Evolutionary conservation across 2,888 invertebrate genomes (phyloP), one percentile per base, ranked within the genome.

Genomic region (Cheilosia soror): DNA sequence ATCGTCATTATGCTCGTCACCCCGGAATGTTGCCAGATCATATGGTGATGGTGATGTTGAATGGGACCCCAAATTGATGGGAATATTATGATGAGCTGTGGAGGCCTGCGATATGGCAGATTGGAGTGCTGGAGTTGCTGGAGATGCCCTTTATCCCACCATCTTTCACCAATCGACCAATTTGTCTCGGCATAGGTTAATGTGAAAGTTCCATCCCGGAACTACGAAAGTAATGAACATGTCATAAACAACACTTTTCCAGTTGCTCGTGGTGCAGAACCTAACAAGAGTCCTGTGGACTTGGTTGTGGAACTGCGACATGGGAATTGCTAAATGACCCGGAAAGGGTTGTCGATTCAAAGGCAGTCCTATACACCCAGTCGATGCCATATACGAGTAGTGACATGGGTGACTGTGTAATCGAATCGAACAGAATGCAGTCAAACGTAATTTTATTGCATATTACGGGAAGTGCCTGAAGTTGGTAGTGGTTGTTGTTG

Each of bases 391-490:
- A 44, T 15, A 13, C 68, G 11, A 9, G 37, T 11, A 63, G 72
- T 85, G 85, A 85, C 81, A 85, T 81, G 85, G 85, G 81, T 77
- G 85, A 72, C 85, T 81, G 85, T 85, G 81, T 85, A 85, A 85
- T 85, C 85, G 85, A 81, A 81, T 85, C 77, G 85, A 85, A 85
- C 85, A 85, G 85, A 77, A 81, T 85, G 85, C 85, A 85, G 85
- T 85, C 85, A 85, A 85, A 85, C 85, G 85, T 85, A 85, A 85
- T 85, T 85, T 85, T 77, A 85, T 85, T 85, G 85, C 85, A 85
- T 72, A 81, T 80, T 75, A 72, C 49, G 66, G 55, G 51, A 57
- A 58, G 71, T 62, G 60, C 27, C 42, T 60, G 69, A 78, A 78
- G 78, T 73, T 73, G 73, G 78, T 47, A 27, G 65, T 40, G 42